Percentiles rank a stretch among this genome's conserved stretches.
phyloP scores from a whole-genome alignment of 2,888 invertebrate species.

The Rhagonycha lutea region DNA sequence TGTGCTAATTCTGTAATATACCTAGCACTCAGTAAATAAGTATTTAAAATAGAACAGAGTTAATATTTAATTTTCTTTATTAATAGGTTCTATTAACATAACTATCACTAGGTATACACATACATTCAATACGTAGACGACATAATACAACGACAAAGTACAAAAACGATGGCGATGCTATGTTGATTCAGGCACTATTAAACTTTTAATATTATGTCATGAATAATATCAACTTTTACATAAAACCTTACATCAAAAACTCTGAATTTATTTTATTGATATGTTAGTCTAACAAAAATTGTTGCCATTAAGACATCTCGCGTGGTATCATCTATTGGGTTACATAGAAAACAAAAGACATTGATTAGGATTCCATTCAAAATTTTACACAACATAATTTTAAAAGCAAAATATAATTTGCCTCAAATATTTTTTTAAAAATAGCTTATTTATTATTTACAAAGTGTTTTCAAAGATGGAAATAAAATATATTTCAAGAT shows the following conservation, averaged over 20 bases:
- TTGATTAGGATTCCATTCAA: neutral
- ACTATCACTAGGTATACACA: constrained; percentile 11
- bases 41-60: constrained; percentile 21
- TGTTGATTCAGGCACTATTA: constrained; percentile 36
- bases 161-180: constrained; percentile 15
- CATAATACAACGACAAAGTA: constrained; percentile 16
- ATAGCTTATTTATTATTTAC: neutral
- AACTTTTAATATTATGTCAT: constrained; percentile 11
- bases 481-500: neutral
- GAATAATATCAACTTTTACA: constrained; percentile 26
- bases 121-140: constrained; percentile 19
- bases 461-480: neutral
- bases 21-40: constrained; percentile 11
- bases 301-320: neutral
- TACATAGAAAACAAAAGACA: neutral
- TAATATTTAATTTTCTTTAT: constrained; percentile 9
- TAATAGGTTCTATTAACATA: constrained; percentile 16
- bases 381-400: neutral
- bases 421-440: constrained; percentile 10
- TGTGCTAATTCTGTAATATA: constrained; percentile 23
- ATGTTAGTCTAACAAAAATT: constrained; percentile 2
- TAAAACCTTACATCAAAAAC: constrained; percentile 33
- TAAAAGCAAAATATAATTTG: neutral
- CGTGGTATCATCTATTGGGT: neutral
- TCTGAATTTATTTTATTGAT: constrained; percentile 20